These are phyloP conservation scores for Idaea straminata DNA, from an alignment of 2,888 invertebrate genomes.

Conservation along the genomic window DNA sequence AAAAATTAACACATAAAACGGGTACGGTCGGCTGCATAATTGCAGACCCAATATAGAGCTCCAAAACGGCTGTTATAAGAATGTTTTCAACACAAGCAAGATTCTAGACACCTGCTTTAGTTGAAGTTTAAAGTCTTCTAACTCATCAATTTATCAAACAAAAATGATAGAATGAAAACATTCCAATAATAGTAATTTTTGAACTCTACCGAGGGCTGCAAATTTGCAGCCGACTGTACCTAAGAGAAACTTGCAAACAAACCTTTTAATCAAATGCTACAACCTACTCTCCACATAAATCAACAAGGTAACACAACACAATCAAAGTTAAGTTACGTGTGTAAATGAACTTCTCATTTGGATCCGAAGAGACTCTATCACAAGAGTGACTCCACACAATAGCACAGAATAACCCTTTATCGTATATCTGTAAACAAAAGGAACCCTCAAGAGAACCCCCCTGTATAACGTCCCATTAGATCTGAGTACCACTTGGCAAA, in stretches of 20 bases:
- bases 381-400: constrained; percentile 33
- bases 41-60: too few relatives aligned
- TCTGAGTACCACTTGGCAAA: constrained; percentile 61
- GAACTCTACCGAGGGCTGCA: too few relatives aligned
- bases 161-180: too few relatives aligned
- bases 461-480: constrained; percentile 55
- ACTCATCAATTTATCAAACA: too few relatives aligned
- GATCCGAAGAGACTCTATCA: constrained; percentile 32
- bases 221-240: too few relatives aligned
- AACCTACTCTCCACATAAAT: background rate
- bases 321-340: constrained; percentile 14
- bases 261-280: constrained; percentile 7
- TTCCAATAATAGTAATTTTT: too few relatives aligned
- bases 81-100: too few relatives aligned
- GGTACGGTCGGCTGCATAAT: too few relatives aligned
- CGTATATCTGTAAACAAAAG: constrained; percentile 39
- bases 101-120: too few relatives aligned
- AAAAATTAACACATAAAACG: too few relatives aligned
- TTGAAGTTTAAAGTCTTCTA: too few relatives aligned
- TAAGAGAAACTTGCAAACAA: background rate
- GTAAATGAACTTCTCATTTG: constrained; percentile 32
- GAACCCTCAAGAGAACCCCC: constrained; percentile 28
- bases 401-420: constrained; percentile 43
- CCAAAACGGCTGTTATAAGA: too few relatives aligned
- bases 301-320: constrained; percentile 3